Conservation (phyloP, 2,888 invertebrate genomes). For the Lordiphosa fenestrarum region DNA sequence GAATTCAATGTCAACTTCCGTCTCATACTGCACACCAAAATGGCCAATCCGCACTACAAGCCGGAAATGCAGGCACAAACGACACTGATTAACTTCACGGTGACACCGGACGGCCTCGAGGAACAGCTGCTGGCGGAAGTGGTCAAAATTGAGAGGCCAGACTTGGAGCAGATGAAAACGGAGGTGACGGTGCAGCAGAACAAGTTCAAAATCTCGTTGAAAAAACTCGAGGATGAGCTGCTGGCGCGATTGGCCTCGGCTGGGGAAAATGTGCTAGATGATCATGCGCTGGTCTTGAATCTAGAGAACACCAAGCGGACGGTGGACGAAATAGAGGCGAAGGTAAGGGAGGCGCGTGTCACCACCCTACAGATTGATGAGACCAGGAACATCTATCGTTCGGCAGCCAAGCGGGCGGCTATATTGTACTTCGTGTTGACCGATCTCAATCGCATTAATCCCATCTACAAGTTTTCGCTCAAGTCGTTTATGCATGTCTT, state of each 20-base stretch:
- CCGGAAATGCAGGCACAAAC: conserved; percentile 99
- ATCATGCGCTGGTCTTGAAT: conserved; percentile 94
- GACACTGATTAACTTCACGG: conserved; percentile 97
- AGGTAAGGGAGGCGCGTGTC: conserved; percentile 92
- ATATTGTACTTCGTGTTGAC: conserved; percentile 96
- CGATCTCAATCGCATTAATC: conserved; percentile 94
- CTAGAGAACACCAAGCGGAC: conserved; percentile 96
- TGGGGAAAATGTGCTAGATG: conserved; percentile 94
- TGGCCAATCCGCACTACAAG: conserved; percentile 97
- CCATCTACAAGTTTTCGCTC: conserved; percentile 96
- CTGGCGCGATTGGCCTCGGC: conserved; percentile 93
- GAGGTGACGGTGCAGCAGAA: conserved; percentile 96
- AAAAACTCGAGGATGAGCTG: conserved; percentile 93
- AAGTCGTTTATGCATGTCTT: conserved; percentile 97
- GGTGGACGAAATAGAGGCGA: conserved; percentile 92
- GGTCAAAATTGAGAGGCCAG: conserved; percentile 95
- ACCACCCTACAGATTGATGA: conserved; percentile 95
- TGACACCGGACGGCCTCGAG: conserved; percentile 96
- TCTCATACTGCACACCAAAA: conserved; percentile 94
- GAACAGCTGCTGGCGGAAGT: conserved; percentile 97
- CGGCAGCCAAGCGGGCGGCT: conserved; percentile 92
- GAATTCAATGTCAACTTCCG: conserved; percentile 92
- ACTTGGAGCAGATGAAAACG: conserved; percentile 91
- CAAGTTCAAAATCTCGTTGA: conserved; percentile 95
- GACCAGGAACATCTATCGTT: conserved; percentile 92